Base-by-base conservation (phyloP, 2,888 invertebrate genomes). In the Papilio gigon region DNA sequence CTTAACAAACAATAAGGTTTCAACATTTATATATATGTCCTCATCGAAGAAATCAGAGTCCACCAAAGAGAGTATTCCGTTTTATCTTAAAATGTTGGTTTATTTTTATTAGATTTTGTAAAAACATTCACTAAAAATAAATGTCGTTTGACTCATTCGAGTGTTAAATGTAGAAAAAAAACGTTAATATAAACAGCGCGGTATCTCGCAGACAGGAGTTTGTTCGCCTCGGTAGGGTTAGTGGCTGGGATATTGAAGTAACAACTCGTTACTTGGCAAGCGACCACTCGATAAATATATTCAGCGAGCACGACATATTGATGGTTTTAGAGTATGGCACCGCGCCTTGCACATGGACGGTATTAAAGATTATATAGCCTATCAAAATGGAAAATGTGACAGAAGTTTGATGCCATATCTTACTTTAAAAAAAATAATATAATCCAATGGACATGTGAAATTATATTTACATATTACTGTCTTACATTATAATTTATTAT, bases 241-340 rank as follows among this genome's bases (percentile, higher is more conserved):
- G 40, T 40, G 14, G 22, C n/a, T 20, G 14, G n/a, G 60, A 67
- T 64, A 64, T 63, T 47, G 47, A 63, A 58, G 37, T 59, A 63
- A 63, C 63, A 68, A 64, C 63, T 63, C 59, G 58, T 63, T 68
- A 64, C 68, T 68, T 68, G 68, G 68, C 68, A 60, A 60, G 60
- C 60, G 20, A 65, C 37, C 60, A 40, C 33, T 35, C 68, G 22
- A 65, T 68, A 68, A 68, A 68, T 65, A 63, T 68, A 65, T 65
- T 68, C 60, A 53, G 64, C 22, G 64, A 47, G 60, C 65, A 50
- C 40, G 47, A 58, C 40, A 60, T 68, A 68, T 68, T 65, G 64
- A 68, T 53, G 64, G 63, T 59, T 25, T 47, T 44, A 59, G 47
- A 17, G 59, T 20, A 47, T 27, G 37, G 22, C 25, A 35, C 22